These are phyloP conservation scores for Dasyornis broadbenti DNA, from an alignment of 2,113 vertebrate genomes.

Conservation along the genomic window DNA sequence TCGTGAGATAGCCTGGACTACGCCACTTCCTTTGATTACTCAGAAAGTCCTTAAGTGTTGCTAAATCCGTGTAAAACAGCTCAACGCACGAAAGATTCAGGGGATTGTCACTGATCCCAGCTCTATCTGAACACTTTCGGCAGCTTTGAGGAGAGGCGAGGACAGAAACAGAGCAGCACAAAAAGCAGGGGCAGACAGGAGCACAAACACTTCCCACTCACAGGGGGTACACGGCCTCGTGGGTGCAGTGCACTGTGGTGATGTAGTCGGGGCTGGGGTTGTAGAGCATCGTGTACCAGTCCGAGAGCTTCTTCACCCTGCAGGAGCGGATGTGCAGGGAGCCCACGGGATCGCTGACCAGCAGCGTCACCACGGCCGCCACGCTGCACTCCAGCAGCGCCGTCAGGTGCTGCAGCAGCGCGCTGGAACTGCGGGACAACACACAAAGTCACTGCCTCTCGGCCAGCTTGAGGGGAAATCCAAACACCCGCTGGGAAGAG, in stretches of 20 bases:
- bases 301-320: conserved; percentile 88
- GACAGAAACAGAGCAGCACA: neutral
- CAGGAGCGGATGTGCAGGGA: conserved; percentile 85
- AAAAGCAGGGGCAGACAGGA: neutral
- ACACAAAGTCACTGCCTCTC: neutral
- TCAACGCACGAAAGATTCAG: fast-evolving
- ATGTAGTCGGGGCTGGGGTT: conserved; percentile 96
- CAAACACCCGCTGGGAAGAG: fast-evolving
- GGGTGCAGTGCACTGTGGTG: conserved; percentile 93
- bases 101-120: fast-evolving
- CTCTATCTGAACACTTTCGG: neutral
- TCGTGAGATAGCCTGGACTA: neutral
- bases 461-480: fast-evolving
- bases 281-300: conserved; percentile 99
- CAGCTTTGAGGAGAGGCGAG: neutral
- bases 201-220: conserved; percentile 61
- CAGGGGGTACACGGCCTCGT: conserved; percentile 95
- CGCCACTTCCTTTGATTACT: neutral
- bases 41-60: neutral
- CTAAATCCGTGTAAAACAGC: neutral
- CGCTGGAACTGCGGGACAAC: conserved; percentile 80
- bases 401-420: conserved; percentile 87
- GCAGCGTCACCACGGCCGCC: conserved; percentile 82
- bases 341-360: conserved; percentile 86
- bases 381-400: conserved; percentile 86